These are phyloP conservation scores for Cynopterus sphinx DNA, from an alignment of 2,797 vertebrate genomes.

Conservation along the genomic window DNA sequence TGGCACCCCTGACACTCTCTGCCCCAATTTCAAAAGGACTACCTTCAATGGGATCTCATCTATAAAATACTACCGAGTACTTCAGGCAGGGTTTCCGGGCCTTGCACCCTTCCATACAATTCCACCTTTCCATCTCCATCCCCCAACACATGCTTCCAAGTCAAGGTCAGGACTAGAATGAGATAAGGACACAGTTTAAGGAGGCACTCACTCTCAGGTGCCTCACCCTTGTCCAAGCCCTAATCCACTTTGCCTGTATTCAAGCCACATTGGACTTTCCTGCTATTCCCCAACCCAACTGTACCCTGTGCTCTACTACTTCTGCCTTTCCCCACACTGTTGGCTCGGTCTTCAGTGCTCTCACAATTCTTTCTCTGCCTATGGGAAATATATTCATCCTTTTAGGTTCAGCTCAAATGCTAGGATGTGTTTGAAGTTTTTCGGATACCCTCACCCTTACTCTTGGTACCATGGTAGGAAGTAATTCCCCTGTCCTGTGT, in stretches of 20 bases:
- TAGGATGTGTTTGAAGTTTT: neutral
- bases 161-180: neutral
- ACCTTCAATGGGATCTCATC: neutral
- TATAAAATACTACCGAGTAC: neutral
- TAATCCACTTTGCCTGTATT: neutral
- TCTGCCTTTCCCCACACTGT: neutral
- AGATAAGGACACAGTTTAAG: conserved; percentile 1
- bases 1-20: neutral
- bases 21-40: conserved; percentile 36
- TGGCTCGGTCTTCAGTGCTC: neutral
- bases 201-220: neutral
- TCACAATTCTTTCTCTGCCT: neutral
- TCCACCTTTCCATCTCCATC: neutral
- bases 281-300: neutral
- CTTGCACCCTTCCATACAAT: neutral
- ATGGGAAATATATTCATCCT: neutral
- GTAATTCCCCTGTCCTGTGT: neutral
- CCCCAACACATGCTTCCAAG: conserved; percentile 18
- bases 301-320: neutral
- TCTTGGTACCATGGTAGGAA: neutral
- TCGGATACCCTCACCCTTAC: neutral
- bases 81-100: neutral
- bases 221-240: neutral
- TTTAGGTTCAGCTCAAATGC: conserved; percentile 28
- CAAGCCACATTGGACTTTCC: neutral